phyloP scores from a whole-genome alignment of 2,888 invertebrate genomes.

The Spatulosminthurus flaviceps region DNA sequence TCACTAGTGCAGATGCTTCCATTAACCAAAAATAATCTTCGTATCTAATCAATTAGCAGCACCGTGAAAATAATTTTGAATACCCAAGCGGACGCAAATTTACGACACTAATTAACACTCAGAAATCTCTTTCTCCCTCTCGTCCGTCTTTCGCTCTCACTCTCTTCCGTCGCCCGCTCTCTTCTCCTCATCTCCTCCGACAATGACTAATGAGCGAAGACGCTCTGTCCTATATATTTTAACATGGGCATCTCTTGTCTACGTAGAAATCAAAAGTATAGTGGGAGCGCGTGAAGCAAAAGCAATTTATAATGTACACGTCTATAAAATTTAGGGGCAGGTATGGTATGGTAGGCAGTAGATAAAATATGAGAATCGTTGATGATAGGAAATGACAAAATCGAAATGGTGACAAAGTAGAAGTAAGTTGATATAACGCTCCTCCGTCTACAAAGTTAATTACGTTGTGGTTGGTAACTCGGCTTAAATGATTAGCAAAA shows the following conservation, averaged over 20 bases:
- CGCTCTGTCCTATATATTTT: background rate
- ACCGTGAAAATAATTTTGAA: slow-evolving; percentile 5
- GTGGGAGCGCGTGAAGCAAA: no score
- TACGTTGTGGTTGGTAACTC: slow-evolving; percentile 37
- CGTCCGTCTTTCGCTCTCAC: background rate
- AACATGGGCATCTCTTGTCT: no score
- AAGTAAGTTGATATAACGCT: background rate
- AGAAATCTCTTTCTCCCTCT: slow-evolving; percentile 21
- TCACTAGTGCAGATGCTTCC: slow-evolving; percentile 1
- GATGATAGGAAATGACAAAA: background rate
- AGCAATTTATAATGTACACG: no score
- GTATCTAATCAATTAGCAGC: slow-evolving; percentile 4
- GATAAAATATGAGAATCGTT: no score
- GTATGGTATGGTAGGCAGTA: no score
- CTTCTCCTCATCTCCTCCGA: background rate
- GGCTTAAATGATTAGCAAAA: slow-evolving; percentile 34
- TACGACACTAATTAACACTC: slow-evolving; percentile 18
- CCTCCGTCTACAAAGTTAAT: slow-evolving; percentile 38
- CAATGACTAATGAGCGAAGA: slow-evolving; percentile 26
- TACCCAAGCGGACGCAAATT: slow-evolving; percentile 13
- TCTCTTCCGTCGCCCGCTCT: background rate
- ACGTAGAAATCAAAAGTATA: no score
- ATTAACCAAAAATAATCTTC: slow-evolving; percentile 14
- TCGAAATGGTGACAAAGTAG: background rate
- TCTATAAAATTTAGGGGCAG: no score